Base-by-base conservation (phyloP, 2,113 vertebrate genomes). In the Falco punctatus region DNA sequence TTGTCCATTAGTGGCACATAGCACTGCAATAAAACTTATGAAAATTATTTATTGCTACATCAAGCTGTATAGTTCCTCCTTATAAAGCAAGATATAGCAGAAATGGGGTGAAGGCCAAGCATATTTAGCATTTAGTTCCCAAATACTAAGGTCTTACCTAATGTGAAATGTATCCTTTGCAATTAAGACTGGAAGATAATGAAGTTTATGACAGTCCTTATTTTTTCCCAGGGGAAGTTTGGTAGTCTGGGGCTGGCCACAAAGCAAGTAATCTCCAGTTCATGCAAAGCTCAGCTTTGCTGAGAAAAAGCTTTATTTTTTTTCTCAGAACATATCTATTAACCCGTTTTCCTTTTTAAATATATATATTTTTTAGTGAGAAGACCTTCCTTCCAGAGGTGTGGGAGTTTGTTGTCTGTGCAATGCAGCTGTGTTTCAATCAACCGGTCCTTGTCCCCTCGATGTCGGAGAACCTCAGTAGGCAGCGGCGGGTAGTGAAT, bases 31-130 rank as follows among this genome's bases (percentile, higher is more conserved):
- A 89, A 93, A 91, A 88, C 87, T 96, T 96, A 95, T 5, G 81
- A 85, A 95, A 96, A 95, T 94, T 96, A 95, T 96, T 95, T 95
- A 97, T 96, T 91, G 77, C 86, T 91, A 70, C 65, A 77, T 93
- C 86, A 75, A 92, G 72, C 83, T 57, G 10, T 92, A 69, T 40
- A 79, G 66, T 19, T 84, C 28, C 65, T 74, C 86, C 69, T 90
- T 72, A 33, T 23, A 84, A 88, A 67, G 83, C n/a, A 65, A 88
- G 57, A 86, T 81, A 64, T 7, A 86, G 35, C 65, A 89, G 65
- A 93, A 95, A 65, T 54, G 30, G 80, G 65, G 82, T 49, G 69
- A 92, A 92, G 84, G 61, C 52, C 81, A 94, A 92, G n/a, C 27
- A 62, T 94, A 62, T 94, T 94, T 67, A 87, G 66, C 74, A 48